Evolutionary conservation across 2,888 invertebrate species (phyloP), one percentile per base, ranked within the genome.

Genomic region (Lottia gigantea): DNA sequence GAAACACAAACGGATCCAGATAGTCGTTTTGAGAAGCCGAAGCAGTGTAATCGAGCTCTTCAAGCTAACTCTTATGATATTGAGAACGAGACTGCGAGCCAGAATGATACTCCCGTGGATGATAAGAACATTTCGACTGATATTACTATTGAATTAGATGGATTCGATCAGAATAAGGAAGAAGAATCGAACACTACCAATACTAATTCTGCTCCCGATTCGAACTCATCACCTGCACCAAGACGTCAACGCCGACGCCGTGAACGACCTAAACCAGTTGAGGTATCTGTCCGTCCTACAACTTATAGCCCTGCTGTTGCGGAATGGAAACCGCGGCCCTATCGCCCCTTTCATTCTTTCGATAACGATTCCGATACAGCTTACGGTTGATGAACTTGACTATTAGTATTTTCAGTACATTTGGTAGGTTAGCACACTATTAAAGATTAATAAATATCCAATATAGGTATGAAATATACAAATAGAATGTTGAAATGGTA

Each of bases 241-340:
- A 71, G 76, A n/a, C 66, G 76, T 31, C 70, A 72, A 8, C 74
- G 76, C 25, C 76, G 83, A 3, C 79, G 84, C n/a, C 77, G 83
- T n/a, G 78, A 82, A 46, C 71, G 79, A 49, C 76, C 75, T 45
- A 76, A 78, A 61, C 76, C 82, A 62, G 74, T 80, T 71, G 85
- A 84, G 77, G 84, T 83, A 71, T 79, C 81, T 26, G 77, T 79
- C 31, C 80, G 82, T 25, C 79, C 82, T 46, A 80, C 81, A 26
- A 80, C 82, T 63, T 74, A 74, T 74, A 73, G 72, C 64, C 74
- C 77, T 62, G 74, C 66, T 71, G 64, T 72, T 67, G 46, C 76
- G 66, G n/a, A 16, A 11, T 55, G 55, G 55, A 55, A 19, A 14
- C 55, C 55, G 55, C 55, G 55, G 23, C 55, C 55, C 23, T 55